Base-by-base conservation (phyloP, 2,113 vertebrate species). In the Shinisaurus crocodilurus region DNA sequence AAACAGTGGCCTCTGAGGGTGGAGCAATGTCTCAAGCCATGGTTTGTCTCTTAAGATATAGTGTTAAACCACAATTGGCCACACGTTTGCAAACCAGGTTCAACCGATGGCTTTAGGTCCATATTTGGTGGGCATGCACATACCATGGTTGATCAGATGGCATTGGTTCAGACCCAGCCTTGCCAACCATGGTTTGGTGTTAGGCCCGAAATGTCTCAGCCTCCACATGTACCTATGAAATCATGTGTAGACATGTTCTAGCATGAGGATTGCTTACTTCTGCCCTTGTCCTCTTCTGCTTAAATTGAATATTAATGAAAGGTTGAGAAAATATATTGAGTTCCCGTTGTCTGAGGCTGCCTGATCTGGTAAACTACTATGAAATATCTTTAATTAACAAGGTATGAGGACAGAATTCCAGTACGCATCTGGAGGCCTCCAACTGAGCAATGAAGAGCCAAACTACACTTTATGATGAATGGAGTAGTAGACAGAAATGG, bases 341-440 rank as follows among this genome's bases (percentile, higher is more conserved):
- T 50, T 95, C 65, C 85, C 75, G 54, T 88, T 45, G 5, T 54
- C 69, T 32, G 54, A 86, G 23, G 27, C n/a, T n/a, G 70, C 13
- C 65, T 20, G 5, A 72, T 16, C 3, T 89, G 13, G 13, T 70
- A 84, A 94, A 43, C 0, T 9, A 74, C 12, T 6, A 88, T 5
- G 25, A 87, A 83, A 85, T 89, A 82, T 10, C 9, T 3, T n/a
- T 29, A 79, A 1, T 77, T 74, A 63, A 69, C 85, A 63, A 70
- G 57, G 0, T 29, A 57, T 60, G 63, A 18, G 20, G 74, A 37
- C 5, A 0, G 25, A 83, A 40, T 84, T 87, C 23, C 20, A 7
- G 54, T 10, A 60, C 6, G 77, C 0, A 1, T 0, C 1, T 85
- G n/a, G 25, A 48, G 32, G 54, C 0, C 32, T 20, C 2, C 20